Evolutionary conservation across 2,113 vertebrate species (phyloP), one percentile per base, ranked within the genome.

Genomic region (Euleptes europaea): DNA sequence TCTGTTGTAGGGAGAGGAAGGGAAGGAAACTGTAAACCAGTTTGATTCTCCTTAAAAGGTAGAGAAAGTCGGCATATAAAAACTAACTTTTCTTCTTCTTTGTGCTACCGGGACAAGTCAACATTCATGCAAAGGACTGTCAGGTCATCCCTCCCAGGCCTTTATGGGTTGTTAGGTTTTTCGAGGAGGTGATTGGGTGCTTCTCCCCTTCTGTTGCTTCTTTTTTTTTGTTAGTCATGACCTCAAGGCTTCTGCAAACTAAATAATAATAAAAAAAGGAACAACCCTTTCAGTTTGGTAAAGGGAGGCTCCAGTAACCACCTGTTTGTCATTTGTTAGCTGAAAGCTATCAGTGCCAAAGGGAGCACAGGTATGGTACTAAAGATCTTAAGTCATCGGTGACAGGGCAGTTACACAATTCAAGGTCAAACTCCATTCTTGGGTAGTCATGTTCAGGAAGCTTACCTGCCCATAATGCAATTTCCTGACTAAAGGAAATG

Each of bases 321-420:
- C 12, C 42, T 71, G 80, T 67, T 51, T 31, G 65, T 54, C 51
- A 84, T 70, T 44, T 85, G 28, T 80, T 91, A 87, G 74, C 86
- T 92, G 86, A 90, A 44, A 88, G 65, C 70, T 90, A 84, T 70
- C 63, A 88, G 2, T 65, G 1, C 23, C 77, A 88, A 51, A 65
- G 38, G 0, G 4, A 76, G 51, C 0, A 2, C 23, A 65, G 54
- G 69, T 71, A 86, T 71, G 70, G 54, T 74, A 57, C 12, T 31
- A 40, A 79, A 76, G 70, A 63, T n/a, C 1, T 2, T 49, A 57
- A 57, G 40, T 66, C 13, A 78, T 31, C 57, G 67, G 76, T 80
- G 70, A 12, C 33, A 0, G 0, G 28, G 3, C 10, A 28, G 11
- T 60, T 11, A 15, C 77, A 71, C 85, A 92, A 78, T 42, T 78